Percentiles rank a stretch among this genome's conserved stretches.
phyloP scores from a whole-genome alignment of 2,888 invertebrate species.

The Melanargia galathea region DNA sequence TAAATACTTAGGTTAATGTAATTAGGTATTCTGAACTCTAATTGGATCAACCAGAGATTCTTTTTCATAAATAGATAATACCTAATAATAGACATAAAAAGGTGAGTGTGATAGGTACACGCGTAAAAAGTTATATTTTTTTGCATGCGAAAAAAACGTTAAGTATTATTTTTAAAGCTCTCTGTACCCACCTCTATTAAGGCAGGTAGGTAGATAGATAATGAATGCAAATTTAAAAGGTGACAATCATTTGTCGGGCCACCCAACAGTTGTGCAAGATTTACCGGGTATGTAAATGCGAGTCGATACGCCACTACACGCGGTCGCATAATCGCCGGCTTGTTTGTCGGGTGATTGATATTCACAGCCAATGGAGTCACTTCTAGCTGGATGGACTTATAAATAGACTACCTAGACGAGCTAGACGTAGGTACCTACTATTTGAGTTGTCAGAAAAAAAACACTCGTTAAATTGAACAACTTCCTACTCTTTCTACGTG shows the following conservation, averaged over 20 bases:
- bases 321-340: conserved; percentile 64
- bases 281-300: conserved; percentile 67
- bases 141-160: not conserved
- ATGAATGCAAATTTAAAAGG: conserved; percentile 79
- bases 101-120: too few species aligned
- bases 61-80: too few species aligned
- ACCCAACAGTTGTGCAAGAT: conserved; percentile 65
- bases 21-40: too few species aligned
- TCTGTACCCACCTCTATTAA: not conserved
- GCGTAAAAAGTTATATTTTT: too few species aligned
- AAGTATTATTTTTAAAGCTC: not conserved
- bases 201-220: conserved; percentile 44
- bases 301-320: conserved; percentile 71
- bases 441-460: too few species aligned
- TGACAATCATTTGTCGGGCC: conserved; percentile 76
- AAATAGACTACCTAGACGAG: not conserved
- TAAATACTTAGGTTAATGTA: too few species aligned
- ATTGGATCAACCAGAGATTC: too few species aligned
- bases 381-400: conserved; percentile 25
- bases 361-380: conserved; percentile 46
- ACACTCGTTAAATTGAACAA: too few species aligned
- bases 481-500: too few species aligned
- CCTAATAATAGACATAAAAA: too few species aligned
- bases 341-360: conserved; percentile 67
- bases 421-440: too few species aligned